Percentiles rank a stretch among this genome's conserved stretches.
Conservation (phyloP, 1,140 invertebrate genomes). For the Geopemphigus sp. region DNA sequence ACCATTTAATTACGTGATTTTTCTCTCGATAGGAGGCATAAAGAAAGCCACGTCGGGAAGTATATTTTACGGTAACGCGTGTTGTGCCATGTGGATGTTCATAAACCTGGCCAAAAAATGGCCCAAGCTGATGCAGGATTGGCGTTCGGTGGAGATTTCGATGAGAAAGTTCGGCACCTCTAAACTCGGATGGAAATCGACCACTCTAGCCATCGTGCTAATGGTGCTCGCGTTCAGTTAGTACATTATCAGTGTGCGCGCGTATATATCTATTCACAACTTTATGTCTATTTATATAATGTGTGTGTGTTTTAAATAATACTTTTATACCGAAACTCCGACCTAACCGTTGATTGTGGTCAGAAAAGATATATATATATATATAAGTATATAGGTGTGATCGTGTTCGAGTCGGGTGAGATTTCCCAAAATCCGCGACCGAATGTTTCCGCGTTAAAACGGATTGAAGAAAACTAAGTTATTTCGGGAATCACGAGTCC, state of each 20-base stretch:
- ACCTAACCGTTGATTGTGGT: no score
- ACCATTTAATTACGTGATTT: not conserved
- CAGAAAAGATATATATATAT: no score
- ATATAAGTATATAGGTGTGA: no score
- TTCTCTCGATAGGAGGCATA: conserved; percentile 56
- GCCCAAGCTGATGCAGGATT: conserved; percentile 56
- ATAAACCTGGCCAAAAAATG: conserved; percentile 57
- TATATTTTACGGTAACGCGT: conserved; percentile 59
- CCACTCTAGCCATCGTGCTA: conserved; percentile 50
- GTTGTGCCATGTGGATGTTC: conserved; percentile 56
- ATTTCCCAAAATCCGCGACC: no score
- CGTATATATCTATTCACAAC: no score
- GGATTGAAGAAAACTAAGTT: no score
- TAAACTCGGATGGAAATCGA: conserved; percentile 50
- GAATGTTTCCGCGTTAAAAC: no score
- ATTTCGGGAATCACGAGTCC: no score
- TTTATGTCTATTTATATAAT: no score
- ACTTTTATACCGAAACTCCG: no score
- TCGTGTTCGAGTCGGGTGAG: no score
- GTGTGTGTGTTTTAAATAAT: no score
- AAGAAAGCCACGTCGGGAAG: conserved; percentile 58
- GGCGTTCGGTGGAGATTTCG: conserved; percentile 57
- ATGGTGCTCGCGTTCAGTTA: conserved; percentile 52
- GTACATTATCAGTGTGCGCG: not conserved
- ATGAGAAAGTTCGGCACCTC: conserved; percentile 56